These are phyloP conservation scores for Acronicta aceris DNA, from an alignment of 2,888 invertebrate species.

Conservation along the genomic window DNA sequence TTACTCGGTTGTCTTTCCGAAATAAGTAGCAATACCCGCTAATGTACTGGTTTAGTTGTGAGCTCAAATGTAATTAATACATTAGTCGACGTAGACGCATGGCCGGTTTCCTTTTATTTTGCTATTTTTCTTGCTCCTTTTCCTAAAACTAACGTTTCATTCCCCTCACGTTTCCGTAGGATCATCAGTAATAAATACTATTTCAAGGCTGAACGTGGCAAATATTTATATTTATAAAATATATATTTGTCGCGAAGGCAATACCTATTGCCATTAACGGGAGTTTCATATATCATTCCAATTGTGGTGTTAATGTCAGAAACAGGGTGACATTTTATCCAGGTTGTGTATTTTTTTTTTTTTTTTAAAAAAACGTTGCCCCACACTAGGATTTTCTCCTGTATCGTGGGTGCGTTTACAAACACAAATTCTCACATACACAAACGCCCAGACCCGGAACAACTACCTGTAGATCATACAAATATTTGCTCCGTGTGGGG, in stretches of 20 bases:
- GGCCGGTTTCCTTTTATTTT: slow-evolving; percentile 31
- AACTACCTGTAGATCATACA: too few relatives aligned
- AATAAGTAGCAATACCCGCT: slow-evolving; percentile 37
- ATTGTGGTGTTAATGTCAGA: slow-evolving; percentile 32
- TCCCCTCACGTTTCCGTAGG: slow-evolving; percentile 34
- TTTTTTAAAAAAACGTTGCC: too few relatives aligned
- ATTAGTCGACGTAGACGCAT: slow-evolving; percentile 34
- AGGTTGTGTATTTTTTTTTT: too few relatives aligned
- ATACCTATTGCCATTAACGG: slow-evolving; percentile 36
- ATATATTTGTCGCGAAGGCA: slow-evolving; percentile 34
- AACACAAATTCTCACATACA: too few relatives aligned
- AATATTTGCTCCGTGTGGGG: too few relatives aligned
- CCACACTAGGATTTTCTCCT: too few relatives aligned
- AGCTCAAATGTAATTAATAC: slow-evolving; percentile 41
- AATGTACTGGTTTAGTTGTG: slow-evolving; percentile 32
- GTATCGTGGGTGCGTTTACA: too few relatives aligned
- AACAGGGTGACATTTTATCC: slow-evolving; percentile 14
- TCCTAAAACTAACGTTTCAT: slow-evolving; percentile 25
- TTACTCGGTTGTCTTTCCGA: slow-evolving; percentile 2
- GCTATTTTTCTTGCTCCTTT: slow-evolving; percentile 27
- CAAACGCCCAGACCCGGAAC: too few relatives aligned
- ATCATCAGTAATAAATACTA: slow-evolving; percentile 40
- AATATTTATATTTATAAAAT: slow-evolving; percentile 37
- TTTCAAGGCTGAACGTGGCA: slow-evolving; percentile 32
- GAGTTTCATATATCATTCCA: slow-evolving; percentile 42